Evolutionary conservation across 2,797 vertebrate genomes (phyloP).

Genomic region (Sebastes oblongus): DNA sequence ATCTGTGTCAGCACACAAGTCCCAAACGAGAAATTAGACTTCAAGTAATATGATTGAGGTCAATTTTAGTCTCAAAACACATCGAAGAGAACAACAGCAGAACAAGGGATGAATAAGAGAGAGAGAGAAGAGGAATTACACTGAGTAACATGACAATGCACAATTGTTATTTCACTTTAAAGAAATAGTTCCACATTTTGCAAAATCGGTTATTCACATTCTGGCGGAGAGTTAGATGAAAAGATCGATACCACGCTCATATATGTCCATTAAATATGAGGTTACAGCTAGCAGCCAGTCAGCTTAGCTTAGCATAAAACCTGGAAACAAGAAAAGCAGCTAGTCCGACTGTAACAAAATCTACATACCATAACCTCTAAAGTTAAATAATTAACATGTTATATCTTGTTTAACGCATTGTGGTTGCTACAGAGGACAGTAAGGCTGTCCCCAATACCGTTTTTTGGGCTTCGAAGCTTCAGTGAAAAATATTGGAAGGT

Average conservation of each 20-base stretch:
- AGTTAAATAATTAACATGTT: background rate
- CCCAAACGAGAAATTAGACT: constrained; percentile 44
- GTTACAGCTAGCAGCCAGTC: background rate
- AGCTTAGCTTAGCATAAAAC: background rate
- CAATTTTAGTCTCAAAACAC: constrained; percentile 8
- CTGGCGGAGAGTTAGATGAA: background rate
- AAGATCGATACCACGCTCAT: background rate
- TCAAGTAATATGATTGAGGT: constrained; percentile 24
- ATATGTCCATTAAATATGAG: background rate
- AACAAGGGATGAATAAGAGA: background rate
- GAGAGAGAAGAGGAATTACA: background rate
- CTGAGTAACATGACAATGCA: background rate
- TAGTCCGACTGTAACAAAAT: background rate
- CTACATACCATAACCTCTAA: background rate
- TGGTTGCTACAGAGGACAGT: too few relatives aligned
- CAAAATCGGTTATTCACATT: background rate
- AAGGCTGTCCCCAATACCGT: too few relatives aligned
- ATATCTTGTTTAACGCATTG: background rate
- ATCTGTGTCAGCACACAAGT: constrained; percentile 68
- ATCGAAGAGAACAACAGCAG: constrained; percentile 1
- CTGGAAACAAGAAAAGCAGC: too few relatives aligned
- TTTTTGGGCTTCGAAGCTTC: too few relatives aligned
- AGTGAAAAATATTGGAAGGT: too few relatives aligned
- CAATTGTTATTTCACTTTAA: background rate
- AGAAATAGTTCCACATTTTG: background rate